Conservation (phyloP, 2,888 invertebrate species). For the Teinopalpus imperialis region DNA sequence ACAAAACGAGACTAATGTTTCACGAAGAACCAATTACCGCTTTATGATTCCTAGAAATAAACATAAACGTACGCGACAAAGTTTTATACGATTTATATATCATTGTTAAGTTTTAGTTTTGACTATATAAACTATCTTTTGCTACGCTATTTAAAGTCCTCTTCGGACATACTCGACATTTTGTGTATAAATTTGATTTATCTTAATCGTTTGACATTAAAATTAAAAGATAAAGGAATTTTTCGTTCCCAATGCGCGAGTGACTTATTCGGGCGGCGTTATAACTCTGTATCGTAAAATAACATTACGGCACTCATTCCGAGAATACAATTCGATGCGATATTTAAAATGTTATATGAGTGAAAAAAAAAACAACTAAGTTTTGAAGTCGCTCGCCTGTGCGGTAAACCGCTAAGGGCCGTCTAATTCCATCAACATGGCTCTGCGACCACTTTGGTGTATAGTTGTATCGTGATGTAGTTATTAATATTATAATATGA, state of each 20-base stretch:
- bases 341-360: conserved; percentile 16
- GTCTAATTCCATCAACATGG: conserved; percentile 6
- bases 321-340: conserved; percentile 22
- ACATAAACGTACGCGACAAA: too few species aligned
- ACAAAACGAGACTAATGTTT: too few species aligned
- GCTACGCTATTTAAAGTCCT: too few species aligned
- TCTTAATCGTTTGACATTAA: neutral
- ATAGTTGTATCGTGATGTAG: neutral
- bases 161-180: too few species aligned
- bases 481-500: too few species aligned
- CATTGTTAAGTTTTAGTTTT: too few species aligned
- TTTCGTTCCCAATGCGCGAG: conserved; percentile 1
- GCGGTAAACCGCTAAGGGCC: conserved; percentile 16
- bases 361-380: conserved; percentile 18
- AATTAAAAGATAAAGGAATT: conserved; percentile 1
- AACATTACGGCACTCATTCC: conserved; percentile 16
- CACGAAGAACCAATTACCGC: too few species aligned
- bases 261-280: conserved; percentile 7
- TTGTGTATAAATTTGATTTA: neutral
- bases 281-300: conserved; percentile 7
- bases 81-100: too few species aligned
- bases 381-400: neutral
- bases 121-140: too few species aligned
- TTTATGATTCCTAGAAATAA: too few species aligned
- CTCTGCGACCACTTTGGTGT: neutral